Evolutionary conservation across 2,888 invertebrate species (phyloP), one percentile per base, ranked within the genome.

Genomic region (Tetanocera ferruginea): DNA sequence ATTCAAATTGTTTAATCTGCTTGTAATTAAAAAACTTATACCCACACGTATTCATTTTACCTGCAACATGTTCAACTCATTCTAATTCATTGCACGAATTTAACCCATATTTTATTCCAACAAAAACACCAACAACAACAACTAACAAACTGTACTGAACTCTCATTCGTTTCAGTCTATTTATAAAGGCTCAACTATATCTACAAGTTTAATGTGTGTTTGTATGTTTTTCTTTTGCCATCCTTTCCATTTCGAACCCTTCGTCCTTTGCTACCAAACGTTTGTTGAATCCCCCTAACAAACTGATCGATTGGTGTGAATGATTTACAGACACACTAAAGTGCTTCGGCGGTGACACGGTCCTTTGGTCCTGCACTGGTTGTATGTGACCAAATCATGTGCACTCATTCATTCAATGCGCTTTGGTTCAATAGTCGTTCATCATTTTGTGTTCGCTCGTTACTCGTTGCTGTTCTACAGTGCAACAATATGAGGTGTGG

Each of bases 391-490:
- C 66, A 67, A 55, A 76, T 76, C 66, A 76, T 76, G 55, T 34
- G 17, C 55, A 19, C 57, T 76, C 73, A 62, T 74, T 43, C 73
- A 62, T 43, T 43, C 49, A 85, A 84, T 84, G 84, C 83, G 85
- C 83, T 86, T 82, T 82, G 85, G 86, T 86, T 86, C 85, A 86
- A 85, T 86, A 86, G 85, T 83, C 86, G 85, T 85, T 84, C 85
- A 85, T 85, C 86, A 85, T 85, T 85, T 86, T 84, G 86, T 84
- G 85, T 83, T 85, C 82, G 43, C 43, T 43, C 43, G 43, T 43
- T 43, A 43, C 43, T 11, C 43, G 43, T 43, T 43, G 81, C 37
- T n/a, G 71, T 34, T 31, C 52, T 51, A 25, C 25, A 28, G 25
- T 49, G 28, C 49, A 51, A 23, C 25, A 23, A 28, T 25, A 31